These are phyloP conservation scores for Phaedon cochleariae DNA, from an alignment of 2,888 invertebrate genomes.

Conservation along the genomic window DNA sequence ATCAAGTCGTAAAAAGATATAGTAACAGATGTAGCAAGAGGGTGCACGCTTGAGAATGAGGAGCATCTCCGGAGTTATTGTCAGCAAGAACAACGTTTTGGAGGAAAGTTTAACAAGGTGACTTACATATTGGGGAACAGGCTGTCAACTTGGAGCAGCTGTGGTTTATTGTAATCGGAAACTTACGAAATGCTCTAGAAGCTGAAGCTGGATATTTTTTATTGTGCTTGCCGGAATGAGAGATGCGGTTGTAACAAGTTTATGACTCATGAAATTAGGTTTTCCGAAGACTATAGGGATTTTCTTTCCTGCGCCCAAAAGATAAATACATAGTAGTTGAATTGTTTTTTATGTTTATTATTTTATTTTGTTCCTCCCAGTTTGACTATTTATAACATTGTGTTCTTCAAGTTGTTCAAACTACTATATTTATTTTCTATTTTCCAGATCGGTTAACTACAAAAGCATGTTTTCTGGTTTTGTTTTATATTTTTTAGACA, in stretches of 20 bases:
- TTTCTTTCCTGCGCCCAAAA: no score
- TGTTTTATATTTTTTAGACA: no score
- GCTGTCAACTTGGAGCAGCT: slow-evolving; percentile 46
- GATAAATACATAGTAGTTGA: no score
- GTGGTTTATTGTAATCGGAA: slow-evolving; percentile 49
- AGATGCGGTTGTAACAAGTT: background rate
- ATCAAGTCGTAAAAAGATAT: background rate
- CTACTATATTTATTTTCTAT: no score
- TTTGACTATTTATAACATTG: no score
- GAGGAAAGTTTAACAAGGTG: slow-evolving; percentile 49
- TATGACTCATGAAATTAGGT: no score
- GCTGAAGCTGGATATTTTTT: background rate
- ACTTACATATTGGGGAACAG: slow-evolving; percentile 50
- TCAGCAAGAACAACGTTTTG: slow-evolving; percentile 42
- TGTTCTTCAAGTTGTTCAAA: no score
- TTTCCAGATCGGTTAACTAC: no score
- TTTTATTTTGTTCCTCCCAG: no score
- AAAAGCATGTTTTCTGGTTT: no score
- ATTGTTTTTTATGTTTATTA: no score
- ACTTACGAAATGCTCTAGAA: slow-evolving; percentile 25
- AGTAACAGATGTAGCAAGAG: slow-evolving; percentile 10
- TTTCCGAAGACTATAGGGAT: no score
- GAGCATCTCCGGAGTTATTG: slow-evolving; percentile 37
- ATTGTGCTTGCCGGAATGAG: background rate
- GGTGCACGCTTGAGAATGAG: background rate